Conservation (phyloP, 1,140 invertebrate genomes). For the Drusus annulatus region DNA sequence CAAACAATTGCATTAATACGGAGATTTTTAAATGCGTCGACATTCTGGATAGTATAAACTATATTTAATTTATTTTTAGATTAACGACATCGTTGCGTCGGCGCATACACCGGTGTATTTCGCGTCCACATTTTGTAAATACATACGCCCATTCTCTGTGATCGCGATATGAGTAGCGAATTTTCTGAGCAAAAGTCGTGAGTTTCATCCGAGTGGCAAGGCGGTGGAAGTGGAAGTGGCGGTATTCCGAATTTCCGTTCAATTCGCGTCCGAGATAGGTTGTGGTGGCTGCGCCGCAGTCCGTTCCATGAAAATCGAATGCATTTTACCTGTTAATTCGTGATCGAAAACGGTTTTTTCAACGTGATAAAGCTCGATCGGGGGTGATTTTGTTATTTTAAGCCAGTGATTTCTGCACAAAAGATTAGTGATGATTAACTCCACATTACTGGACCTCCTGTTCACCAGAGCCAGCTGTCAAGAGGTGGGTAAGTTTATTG, state of each 20-base stretch:
- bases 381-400: conserved; percentile 1
- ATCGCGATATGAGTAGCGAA: too few relatives aligned
- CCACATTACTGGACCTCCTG: conserved; percentile 57
- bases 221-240: too few relatives aligned
- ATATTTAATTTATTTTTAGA: too few relatives aligned
- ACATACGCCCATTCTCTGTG: too few relatives aligned
- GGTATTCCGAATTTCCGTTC: neutral
- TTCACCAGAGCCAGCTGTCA: conserved; percentile 73
- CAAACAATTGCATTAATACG: too few relatives aligned
- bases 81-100: too few relatives aligned
- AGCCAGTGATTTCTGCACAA: conserved; percentile 18
- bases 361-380: neutral
- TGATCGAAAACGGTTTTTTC: neutral
- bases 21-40: too few relatives aligned
- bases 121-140: too few relatives aligned
- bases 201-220: too few relatives aligned
- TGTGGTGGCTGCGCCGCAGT: conserved; percentile 10
- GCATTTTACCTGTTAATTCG: neutral
- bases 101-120: too few relatives aligned
- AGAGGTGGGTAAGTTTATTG: conserved; percentile 75
- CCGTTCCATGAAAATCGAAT: neutral
- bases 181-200: too few relatives aligned
- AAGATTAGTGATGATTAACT: conserved; percentile 46
- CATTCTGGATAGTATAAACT: too few relatives aligned
- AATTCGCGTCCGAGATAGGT: neutral